phyloP scores from a whole-genome alignment of 2,113 vertebrate genomes.

The Arvicanthis niloticus region DNA sequence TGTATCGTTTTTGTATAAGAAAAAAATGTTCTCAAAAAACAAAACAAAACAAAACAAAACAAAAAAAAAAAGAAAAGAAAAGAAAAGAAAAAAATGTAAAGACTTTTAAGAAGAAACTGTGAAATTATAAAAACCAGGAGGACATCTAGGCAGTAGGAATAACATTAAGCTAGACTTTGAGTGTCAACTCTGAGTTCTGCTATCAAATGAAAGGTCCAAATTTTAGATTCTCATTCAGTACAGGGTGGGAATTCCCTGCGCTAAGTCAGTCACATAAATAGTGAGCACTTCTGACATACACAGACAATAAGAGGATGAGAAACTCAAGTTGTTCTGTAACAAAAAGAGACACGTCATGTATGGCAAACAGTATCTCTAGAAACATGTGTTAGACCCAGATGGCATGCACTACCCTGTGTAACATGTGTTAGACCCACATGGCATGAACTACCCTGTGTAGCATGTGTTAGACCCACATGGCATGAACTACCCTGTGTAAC shows the following conservation, averaged over 20 bases:
- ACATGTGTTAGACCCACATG: neutral
- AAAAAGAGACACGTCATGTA: conserved; percentile 3
- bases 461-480: neutral
- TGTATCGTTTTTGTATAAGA: neutral
- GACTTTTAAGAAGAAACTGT: conserved; percentile 10
- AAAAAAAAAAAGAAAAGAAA: no score
- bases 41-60: no score
- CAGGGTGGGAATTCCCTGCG: neutral
- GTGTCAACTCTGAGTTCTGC: neutral
- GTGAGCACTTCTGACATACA: neutral
- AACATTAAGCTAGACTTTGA: neutral
- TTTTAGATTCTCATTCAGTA: neutral
- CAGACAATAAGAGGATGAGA: neutral
- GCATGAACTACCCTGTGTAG: neutral
- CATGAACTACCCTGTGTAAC: neutral
- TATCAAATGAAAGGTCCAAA: neutral
- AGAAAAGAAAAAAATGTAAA: neutral
- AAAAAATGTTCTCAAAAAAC: no score
- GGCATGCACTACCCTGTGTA: neutral
- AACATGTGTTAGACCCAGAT: neutral
- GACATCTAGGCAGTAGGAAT: neutral
- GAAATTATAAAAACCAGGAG: neutral
- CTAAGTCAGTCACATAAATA: neutral
- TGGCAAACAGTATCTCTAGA: neutral
- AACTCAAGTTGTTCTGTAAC: neutral